These are phyloP conservation scores for Acropternis orthonyx DNA, from an alignment of 2,797 vertebrate species.

Conservation along the genomic window DNA sequence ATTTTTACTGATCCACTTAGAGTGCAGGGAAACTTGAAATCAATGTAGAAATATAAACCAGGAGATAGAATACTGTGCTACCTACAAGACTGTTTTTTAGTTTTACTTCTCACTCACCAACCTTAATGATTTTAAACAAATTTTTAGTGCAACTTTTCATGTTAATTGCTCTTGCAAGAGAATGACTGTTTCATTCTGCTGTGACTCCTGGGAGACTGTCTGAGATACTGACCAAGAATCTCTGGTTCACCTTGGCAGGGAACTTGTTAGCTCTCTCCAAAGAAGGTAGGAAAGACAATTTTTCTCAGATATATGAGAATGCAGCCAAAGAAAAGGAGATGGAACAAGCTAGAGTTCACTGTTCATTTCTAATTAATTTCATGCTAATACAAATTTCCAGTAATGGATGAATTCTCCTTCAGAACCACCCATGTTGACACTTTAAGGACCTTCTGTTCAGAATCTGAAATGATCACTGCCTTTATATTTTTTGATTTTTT, in stretches of 20 bases:
- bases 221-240: neutral
- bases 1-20: conserved; percentile 16
- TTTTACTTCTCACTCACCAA: neutral
- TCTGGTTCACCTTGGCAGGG: neutral
- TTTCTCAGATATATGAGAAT: neutral
- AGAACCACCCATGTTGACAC: neutral
- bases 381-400: neutral
- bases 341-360: neutral
- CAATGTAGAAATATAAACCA: neutral
- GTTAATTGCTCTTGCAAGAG: neutral
- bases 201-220: neutral
- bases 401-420: neutral
- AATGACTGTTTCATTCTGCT: neutral
- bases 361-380: neutral
- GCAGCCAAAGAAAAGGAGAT: neutral
- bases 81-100: neutral
- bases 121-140: neutral
- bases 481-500: neutral
- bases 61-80: neutral
- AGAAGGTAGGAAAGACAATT: neutral
- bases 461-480: neutral
- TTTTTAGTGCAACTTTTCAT: neutral
- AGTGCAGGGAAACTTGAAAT: neutral
- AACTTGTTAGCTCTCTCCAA: neutral
- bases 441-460: neutral